Evolutionary conservation across 2,113 vertebrate species (phyloP).

Genomic region (Bothrops jararaca): DNA sequence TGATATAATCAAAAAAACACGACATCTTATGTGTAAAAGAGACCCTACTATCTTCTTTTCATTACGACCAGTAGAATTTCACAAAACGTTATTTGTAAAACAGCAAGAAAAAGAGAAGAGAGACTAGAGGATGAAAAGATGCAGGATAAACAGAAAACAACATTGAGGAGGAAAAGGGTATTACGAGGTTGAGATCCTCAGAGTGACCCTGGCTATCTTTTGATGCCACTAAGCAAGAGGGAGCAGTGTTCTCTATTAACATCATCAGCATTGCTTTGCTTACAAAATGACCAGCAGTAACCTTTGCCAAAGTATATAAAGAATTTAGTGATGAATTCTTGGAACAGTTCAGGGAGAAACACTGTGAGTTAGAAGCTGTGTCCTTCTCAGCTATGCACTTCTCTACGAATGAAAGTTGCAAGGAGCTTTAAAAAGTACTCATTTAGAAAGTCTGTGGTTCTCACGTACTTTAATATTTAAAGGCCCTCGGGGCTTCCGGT

Average conservation of each 20-base stretch:
- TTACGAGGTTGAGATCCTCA: background rate
- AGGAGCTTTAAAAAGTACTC: slow-evolving; percentile 13
- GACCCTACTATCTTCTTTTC: background rate
- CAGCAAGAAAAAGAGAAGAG: background rate
- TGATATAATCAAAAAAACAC: background rate
- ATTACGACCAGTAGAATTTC: background rate
- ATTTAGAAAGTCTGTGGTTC: background rate
- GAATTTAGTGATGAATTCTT: slow-evolving; percentile 36
- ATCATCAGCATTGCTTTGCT: background rate
- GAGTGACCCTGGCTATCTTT: background rate
- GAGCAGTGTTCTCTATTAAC: background rate
- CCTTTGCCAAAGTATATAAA: slow-evolving; percentile 38
- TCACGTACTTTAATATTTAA: slow-evolving; percentile 6
- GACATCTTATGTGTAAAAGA: background rate
- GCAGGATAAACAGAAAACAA: background rate
- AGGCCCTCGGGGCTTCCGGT: no score
- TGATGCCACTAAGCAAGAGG: background rate
- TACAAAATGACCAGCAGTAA: slow-evolving; percentile 40
- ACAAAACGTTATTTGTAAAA: background rate
- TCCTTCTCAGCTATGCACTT: background rate
- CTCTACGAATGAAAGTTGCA: background rate
- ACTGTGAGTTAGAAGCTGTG: slow-evolving; percentile 36
- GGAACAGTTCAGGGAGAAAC: slow-evolving; percentile 53
- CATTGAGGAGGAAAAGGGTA: background rate
- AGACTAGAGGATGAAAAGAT: background rate